These are phyloP conservation scores for Rhinichthys klamathensis DNA, from an alignment of 2,113 vertebrate species.

Conservation along the genomic window DNA sequence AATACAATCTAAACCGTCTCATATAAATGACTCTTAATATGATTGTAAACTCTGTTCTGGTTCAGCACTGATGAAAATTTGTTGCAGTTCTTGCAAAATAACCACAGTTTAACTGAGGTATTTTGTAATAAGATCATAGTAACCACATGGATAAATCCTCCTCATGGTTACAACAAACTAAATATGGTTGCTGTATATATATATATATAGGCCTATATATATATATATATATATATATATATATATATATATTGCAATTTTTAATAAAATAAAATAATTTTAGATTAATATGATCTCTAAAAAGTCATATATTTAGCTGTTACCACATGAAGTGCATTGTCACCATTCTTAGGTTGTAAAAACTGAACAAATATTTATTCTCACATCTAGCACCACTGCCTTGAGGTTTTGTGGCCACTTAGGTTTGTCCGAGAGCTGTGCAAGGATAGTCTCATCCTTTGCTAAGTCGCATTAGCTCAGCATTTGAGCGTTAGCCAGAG, in stretches of 20 bases:
- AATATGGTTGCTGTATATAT: not conserved
- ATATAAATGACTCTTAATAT: not conserved
- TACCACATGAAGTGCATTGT: not conserved
- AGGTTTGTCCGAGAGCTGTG: constrained; percentile 5
- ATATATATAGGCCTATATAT: too few relatives aligned
- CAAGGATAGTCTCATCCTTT: not conserved
- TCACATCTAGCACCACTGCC: constrained; percentile 10
- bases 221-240: too few relatives aligned
- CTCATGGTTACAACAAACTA: not conserved
- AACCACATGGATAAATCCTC: not conserved
- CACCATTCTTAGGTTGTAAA: not conserved
- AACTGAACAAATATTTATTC: not conserved
- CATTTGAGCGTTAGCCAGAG: constrained; percentile 27
- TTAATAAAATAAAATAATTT: not conserved
- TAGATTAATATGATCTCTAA: not conserved
- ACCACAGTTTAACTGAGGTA: not conserved
- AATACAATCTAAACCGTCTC: not conserved
- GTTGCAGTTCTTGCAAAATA: not conserved
- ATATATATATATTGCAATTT: too few relatives aligned
- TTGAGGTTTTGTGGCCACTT: constrained; percentile 13
- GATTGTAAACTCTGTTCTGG: not conserved
- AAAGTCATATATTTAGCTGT: not conserved
- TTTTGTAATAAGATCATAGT: not conserved
- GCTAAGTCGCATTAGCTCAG: constrained; percentile 10
- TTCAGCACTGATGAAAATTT: not conserved